Evolutionary conservation across 2,888 invertebrate species (phyloP), one percentile per base, ranked within the genome.

Genomic region (Noctua comes): DNA sequence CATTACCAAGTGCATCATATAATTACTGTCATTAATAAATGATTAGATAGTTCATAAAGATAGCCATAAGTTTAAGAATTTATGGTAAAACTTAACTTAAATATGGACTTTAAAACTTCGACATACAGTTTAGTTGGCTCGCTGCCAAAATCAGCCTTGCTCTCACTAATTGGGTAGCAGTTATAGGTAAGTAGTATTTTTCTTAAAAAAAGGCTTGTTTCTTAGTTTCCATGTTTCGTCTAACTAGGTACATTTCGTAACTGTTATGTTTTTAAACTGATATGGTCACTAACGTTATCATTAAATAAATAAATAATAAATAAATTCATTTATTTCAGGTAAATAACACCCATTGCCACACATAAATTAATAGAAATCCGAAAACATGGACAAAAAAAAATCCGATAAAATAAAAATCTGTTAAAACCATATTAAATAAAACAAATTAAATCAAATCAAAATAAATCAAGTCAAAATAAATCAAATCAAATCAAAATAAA

Each of bases 21-120:
- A 54, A 54, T 54, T 27, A 77, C 11, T 18, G 1, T n/a, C 48
- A 11, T 59, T 48, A 71, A 59, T 57, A 51, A 36, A n/a, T n/a
- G 16, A 48, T 65, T n/a, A 65, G 18, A 65, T 83, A 64, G 24
- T 10, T 24, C 51, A 40, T n/a, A 68, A 31, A 64, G 27, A 68
- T 64, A 36, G 82, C 18, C 66, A 59, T 82, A 82, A 76, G 48
- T 79, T 65, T n/a, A 70, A 21, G 10, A 83, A 82, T 79, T 79
- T 82, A 79, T 59, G 51, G 57, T 40, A 18, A 48, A 82, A 82
- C 54, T 75, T 79, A 46, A 79, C 59, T 68, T 71, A 48, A 84
- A 80, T 84, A 80, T 80, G 21, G 46, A 80, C 18, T 68, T 57
- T n/a, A 43, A 51, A 81, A 84, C 40, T 68, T 48, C 36, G 21